Base-by-base conservation (phyloP, 1,140 invertebrate species). In the Drosophila quadrilineata region DNA sequence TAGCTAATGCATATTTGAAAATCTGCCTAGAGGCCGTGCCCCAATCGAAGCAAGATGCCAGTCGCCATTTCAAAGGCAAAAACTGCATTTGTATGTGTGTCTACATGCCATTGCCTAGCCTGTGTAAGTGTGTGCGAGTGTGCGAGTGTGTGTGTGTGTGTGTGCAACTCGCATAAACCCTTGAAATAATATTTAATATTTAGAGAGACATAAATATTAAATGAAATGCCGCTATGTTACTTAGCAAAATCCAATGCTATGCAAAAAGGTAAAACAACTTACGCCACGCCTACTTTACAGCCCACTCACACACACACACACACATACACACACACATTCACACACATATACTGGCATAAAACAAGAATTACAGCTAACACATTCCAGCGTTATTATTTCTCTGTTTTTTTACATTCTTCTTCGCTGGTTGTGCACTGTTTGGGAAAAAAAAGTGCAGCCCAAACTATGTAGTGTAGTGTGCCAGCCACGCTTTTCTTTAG, bases 161-260 rank as follows among this genome's bases (percentile, higher is more conserved):
- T 52, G 31, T 36, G 58, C 75, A 57, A 65, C 46, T 70, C 53
- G 62, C 62, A 80, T 70, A 85, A 84, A 79, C 79, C 87, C 87
- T 89, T 87, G 84, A 89, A 89, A 89, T 89, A 89, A 89, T 89
- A 89, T 89, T 89, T 89, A 89, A 89, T 89, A 89, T 89, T 89
- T 89, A 89, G 87, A 89, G 87, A 87, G 84, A 84, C 77, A 89
- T 89, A 89, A 89, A 89, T 89, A 89, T 89, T 89, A 89, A 89
- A 89, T 89, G 87, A 89, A 89, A 60, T 59, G 74, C 67, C 71
- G 60, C 60, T 60, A 70, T 80, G 63, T 82, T 75, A 82, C 76
- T 77, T 82, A 82, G 76, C 58, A 71, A 82, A 74, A 70, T 77
- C 68, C 77, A 86, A 88, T 80, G 80, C 75, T 88, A 88, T 87